Base-by-base conservation (phyloP, 2,888 invertebrate species). In the Caenorhabditis macrosperma region DNA sequence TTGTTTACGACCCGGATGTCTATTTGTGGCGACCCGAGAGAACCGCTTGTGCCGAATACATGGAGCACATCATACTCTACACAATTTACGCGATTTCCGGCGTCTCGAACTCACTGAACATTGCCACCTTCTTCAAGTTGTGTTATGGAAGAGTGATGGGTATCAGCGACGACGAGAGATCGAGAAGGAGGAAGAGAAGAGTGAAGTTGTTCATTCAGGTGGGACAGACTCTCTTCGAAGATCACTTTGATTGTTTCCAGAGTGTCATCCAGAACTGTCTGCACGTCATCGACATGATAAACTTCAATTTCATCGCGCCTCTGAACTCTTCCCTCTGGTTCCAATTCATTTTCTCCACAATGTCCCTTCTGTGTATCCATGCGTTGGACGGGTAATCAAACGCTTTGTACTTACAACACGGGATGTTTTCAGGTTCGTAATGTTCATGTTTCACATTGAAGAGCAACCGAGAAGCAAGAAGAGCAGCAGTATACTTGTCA, bases 191-290 rank as follows among this genome's bases (percentile, higher is more conserved):
- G 33, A 64, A 38, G 22, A 35, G 17, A 24, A 35, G 74, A 15
- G 55, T 44, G 28, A 35, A 10, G 15, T 28, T 74, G 20, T 74
- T 74, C 20, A 30, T 35, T 22, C 71, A 72, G 63, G 71, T 72
- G 9, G 5, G 9, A 5, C 12, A 9, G 3, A 10, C 6, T 24
- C 24, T 5, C 9, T 50, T 50, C 10, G 10, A n/a, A 28, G n/a
- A 26, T 12, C 26, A 4, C 4, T 54, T 35, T 17, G 2, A 4
- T 17, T n/a, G n/a, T 20, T 59, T 74, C 20, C 69, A 69, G 50
- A 77, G 76, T 55, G 61, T 48, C 3, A 41, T 61, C 17, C 76
- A 76, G 48, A 54, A 76, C 30, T 61, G 67, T 46, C 59, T 76
- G 4, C 76, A 68, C 10, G 28, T 77, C 1, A 63, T 77, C 4